A percentile compares a stretch with the other conserved stretches of the same genome.
These are phyloP conservation scores for Drosophila parabipectinata DNA, from an alignment of 1,140 invertebrate genomes.

Conservation along the genomic window DNA sequence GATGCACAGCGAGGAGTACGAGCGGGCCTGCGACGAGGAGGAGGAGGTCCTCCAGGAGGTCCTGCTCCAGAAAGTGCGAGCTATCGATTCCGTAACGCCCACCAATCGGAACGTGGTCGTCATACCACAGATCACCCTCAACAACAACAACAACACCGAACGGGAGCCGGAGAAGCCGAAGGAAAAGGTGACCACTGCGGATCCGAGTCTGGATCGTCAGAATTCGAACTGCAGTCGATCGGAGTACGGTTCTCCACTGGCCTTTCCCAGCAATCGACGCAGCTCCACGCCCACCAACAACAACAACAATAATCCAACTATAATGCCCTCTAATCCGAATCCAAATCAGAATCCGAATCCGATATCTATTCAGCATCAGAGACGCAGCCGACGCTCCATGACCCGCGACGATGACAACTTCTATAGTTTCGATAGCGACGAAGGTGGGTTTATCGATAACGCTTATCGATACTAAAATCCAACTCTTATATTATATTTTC, in stretches of 20 bases:
- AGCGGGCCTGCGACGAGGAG: not conserved
- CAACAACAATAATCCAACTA: conserved; percentile 5
- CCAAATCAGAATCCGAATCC: conserved; percentile 8
- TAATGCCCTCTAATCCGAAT: not conserved
- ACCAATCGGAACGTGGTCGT: conserved; percentile 40
- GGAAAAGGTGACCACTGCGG: not conserved
- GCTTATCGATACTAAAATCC: not conserved
- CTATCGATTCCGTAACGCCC: conserved; percentile 30
- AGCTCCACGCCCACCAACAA: conserved; percentile 49
- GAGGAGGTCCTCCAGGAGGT: not conserved
- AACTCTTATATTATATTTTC: not conserved
- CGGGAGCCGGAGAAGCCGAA: not conserved
- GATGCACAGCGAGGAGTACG: conserved; percentile 66
- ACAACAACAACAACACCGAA: conserved; percentile 29
- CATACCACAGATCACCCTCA: conserved; percentile 66
- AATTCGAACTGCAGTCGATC: conserved; percentile 72
- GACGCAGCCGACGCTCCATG: conserved; percentile 67
- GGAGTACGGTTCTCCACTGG: conserved; percentile 63
- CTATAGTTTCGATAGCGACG: conserved; percentile 81
- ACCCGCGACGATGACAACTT: conserved; percentile 78
- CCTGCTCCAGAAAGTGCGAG: not conserved
- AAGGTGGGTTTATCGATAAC: conserved; percentile 52
- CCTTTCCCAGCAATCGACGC: conserved; percentile 53
- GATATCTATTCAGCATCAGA: conserved; percentile 22
- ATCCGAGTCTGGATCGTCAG: conserved; percentile 49